Conservation (phyloP, 2,113 vertebrate species). For the Daubentonia madagascariensis region DNA sequence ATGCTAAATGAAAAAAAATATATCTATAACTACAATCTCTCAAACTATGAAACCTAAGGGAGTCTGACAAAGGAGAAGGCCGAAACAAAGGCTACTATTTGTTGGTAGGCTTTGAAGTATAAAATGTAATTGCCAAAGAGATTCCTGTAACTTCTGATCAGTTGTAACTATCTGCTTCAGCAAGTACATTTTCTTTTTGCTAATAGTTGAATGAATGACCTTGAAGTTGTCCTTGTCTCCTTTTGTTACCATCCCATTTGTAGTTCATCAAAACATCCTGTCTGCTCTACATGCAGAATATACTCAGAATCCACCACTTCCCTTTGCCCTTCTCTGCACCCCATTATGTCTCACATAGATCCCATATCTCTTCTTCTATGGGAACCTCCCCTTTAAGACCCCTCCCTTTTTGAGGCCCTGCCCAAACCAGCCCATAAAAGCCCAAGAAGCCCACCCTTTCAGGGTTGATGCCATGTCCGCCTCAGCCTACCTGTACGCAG, state of each 20-base stretch:
- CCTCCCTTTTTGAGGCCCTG: too few relatives aligned
- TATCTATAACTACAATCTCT: neutral
- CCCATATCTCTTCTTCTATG: too few relatives aligned
- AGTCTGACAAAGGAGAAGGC: neutral
- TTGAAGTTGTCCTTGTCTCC: neutral
- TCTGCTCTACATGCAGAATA: neutral
- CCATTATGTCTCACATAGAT: neutral
- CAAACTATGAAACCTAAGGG: neutral
- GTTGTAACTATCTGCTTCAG: neutral
- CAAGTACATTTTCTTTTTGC: neutral
- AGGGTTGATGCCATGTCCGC: too few relatives aligned
- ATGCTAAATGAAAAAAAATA: neutral
- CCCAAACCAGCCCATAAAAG: too few relatives aligned
- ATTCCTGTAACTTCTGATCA: neutral
- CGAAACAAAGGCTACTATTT: neutral
- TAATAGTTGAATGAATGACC: neutral
- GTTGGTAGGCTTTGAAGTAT: neutral
- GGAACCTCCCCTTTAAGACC: too few relatives aligned
- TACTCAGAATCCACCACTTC: neutral
- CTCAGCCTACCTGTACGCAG: too few relatives aligned
- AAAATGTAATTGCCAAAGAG: neutral
- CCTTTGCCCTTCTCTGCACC: neutral
- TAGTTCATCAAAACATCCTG: neutral
- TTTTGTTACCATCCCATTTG: neutral
- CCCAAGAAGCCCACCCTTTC: too few relatives aligned